Base-by-base conservation (phyloP, 2,888 invertebrate genomes). In the Lucinisca nassula region DNA sequence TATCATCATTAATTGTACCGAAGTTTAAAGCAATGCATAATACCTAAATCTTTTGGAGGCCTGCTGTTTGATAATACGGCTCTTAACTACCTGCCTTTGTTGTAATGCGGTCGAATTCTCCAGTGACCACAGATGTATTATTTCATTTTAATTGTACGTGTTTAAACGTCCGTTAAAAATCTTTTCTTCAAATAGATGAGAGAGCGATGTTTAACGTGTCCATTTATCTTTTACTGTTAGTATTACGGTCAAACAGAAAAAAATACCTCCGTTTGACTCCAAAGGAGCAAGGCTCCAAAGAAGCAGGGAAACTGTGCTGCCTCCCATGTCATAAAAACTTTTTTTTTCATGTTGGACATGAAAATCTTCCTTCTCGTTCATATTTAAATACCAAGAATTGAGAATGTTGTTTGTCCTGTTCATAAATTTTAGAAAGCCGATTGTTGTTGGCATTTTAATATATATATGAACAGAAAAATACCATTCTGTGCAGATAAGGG, bases 121-220 rank as follows among this genome's bases (percentile, higher is more conserved):
- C 21, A 21, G 35, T 67, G 67, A 67, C 67, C 67, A 35, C 35
- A 40, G 55, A 35, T 35, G 35, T 21, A 67, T 67, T 67, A 67
- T 67, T 67, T 67, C 67, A 67, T 32, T 67, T 67, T 67, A 67
- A 67, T 67, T 67, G 67, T 30, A 21, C 35, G 67, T 32, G 32
- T 67, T 67, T 67, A 67, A 67, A 67, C 67, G 17, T 67, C 67
- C 30, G 67, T 67, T 32, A 67, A 67, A 30, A 67, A 10, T 35
- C 35, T 35, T 67, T 67, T 21, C 35, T 35, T 35, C 4, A 67
- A 67, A 67, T 67, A 67, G 35, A 35, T 67, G 35, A 35, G 35
- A 35, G 67, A 35, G 30, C 35, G 14, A 14, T 17, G 67, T 67
- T 67, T 67, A 67, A 67, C n/a, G 35, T 67, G 67, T 30, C 12